Evolutionary conservation across 2,113 vertebrate genomes (phyloP), one percentile per base, ranked within the genome.

Genomic region (Manacus vitellinus): DNA sequence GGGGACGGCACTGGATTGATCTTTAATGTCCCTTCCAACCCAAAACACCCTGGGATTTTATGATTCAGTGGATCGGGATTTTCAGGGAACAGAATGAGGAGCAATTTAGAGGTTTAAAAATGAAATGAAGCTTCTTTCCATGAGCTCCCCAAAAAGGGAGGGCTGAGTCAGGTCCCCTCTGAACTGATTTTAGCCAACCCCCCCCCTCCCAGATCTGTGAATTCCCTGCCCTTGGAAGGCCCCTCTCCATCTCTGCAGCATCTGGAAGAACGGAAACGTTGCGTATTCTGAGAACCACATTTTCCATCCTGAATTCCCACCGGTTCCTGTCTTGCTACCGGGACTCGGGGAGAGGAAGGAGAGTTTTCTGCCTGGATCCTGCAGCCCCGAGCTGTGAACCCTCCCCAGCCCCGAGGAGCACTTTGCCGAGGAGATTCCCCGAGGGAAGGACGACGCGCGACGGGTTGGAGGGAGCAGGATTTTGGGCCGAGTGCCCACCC

Each of bases 391-490:
- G 54, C 59, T 74, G 49, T 24, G 37, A 37, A 28, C 51, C 41
- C n/a, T 68, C 8, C 55, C 43, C 62, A 12, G 9, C n/a, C 44
- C 72, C 22, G 47, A 58, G n/a, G 23, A 65, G 27, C 52, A 0
- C 49, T 86, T 76, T 58, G 22, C 41, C 41, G 12, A 35, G 33
- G 39, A 82, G 4, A 5, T 52, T 41, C 28, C 59, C 65, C 44
- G 5, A 12, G 47, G 75, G 56, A 51, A 61, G 49, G 31, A 67
- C 39, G 59, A 27, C 47, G 1, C 0, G 41, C 1, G 0, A 12
- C 4, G 0, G 2, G 16, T 33, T 0, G 4, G 7, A n/a, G 31
- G 5, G 2, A 24, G 23, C 9, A 0, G 0, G 9, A 9, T 19
- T 56, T 28, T 8, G 2, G n/a, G 0, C 58, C 17, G 0, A 4